Conservation (phyloP, 2,113 vertebrate genomes). For the Macaca nemestrina region DNA sequence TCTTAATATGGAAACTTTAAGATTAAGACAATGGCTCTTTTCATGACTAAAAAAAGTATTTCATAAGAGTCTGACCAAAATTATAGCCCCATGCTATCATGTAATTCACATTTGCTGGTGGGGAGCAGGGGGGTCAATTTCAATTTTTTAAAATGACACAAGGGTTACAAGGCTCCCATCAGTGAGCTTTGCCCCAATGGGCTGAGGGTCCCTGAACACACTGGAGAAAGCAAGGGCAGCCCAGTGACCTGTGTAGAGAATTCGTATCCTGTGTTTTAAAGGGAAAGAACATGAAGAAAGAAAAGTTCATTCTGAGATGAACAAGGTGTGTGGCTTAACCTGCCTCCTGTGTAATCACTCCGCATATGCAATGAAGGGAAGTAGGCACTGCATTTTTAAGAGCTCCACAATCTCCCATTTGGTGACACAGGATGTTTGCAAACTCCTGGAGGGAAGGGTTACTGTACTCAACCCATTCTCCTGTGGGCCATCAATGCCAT, state of each 20-base stretch:
- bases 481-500: rapidly evolving
- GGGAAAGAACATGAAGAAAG: not conserved
- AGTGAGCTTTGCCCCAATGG: not conserved
- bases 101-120: not conserved
- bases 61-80: not conserved
- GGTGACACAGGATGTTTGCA: not conserved
- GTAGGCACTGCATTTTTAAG: rapidly evolving
- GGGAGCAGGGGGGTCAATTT: not conserved
- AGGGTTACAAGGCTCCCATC: rapidly evolving
- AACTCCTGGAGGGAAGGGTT: not conserved
- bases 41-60: not conserved
- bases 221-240: not conserved
- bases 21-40: not conserved
- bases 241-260: too few relatives aligned
- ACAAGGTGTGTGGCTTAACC: rapidly evolving
- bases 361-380: too few relatives aligned
- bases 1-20: not conserved
- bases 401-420: not conserved
- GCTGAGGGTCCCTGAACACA: rapidly evolving
- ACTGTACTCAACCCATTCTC: rapidly evolving
- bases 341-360: not conserved
- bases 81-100: rapidly evolving
- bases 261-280: not conserved
- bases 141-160: not conserved
- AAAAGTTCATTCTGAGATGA: too few relatives aligned